Conservation (phyloP, 2,113 vertebrate genomes). For the Hippocampus guttulatus region DNA sequence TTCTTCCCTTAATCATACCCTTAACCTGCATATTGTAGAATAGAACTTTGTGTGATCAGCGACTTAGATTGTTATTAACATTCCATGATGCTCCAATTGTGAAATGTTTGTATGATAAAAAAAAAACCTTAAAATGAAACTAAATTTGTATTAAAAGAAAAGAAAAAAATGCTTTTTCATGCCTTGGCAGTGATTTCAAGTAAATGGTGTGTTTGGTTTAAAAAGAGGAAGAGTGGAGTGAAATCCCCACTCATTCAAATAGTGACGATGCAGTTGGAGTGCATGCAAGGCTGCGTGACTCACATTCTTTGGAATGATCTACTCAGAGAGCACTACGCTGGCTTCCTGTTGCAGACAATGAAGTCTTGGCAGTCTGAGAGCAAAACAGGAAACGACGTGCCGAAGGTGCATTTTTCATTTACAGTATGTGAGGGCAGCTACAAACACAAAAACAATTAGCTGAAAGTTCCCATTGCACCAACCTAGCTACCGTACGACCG, state of each 20-base stretch:
- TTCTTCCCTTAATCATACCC: too few relatives aligned
- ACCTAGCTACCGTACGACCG: background rate
- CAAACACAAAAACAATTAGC: conserved; percentile 16
- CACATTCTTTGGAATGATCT: conserved; percentile 51
- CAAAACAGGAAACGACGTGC: conserved; percentile 56
- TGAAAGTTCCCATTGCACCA: conserved; percentile 13
- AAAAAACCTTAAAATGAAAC: too few relatives aligned
- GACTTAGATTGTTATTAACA: too few relatives aligned
- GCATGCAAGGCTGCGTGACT: conserved; percentile 33
- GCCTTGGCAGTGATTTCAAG: conserved; percentile 24
- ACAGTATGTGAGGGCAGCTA: conserved; percentile 13
- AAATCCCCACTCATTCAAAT: conserved; percentile 38
- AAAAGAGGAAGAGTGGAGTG: conserved; percentile 44
- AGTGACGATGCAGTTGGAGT: conserved; percentile 49
- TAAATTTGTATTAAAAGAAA: too few relatives aligned
- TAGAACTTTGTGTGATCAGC: too few relatives aligned
- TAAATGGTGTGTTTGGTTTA: conserved; percentile 26
- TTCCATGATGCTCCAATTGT: too few relatives aligned
- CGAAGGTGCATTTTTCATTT: conserved; percentile 25
- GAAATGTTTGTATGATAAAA: too few relatives aligned
- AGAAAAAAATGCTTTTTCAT: background rate
- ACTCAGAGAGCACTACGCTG: conserved; percentile 34
- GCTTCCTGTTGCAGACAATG: conserved; percentile 57
- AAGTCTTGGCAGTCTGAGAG: conserved; percentile 15
- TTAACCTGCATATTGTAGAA: too few relatives aligned